Base-by-base conservation (phyloP, 2,888 invertebrate species). In the Galerucella nymphaeae region DNA sequence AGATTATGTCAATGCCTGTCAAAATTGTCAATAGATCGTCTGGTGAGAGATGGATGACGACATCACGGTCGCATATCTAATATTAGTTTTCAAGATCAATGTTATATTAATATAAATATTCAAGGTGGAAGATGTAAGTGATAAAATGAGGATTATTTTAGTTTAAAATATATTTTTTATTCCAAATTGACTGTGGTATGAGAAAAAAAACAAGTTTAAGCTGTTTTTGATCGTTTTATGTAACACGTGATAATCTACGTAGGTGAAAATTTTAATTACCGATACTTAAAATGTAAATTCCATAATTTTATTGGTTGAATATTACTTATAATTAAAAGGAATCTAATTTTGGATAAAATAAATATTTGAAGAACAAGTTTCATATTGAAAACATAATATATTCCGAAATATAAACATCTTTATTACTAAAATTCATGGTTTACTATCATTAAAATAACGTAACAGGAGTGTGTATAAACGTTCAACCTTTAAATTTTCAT, bases 401-500 rank as follows among this genome's bases (percentile, higher is more conserved):
- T 58, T 20, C 14, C 11, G 20, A 58, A 30, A 58, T n/a, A 58
- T 58, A 58, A 58, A 58, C 58, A 58, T 23, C 30, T 58, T 58
- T 58, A 58, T 58, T 58, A 14, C 23, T 58, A 58, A 58, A 23
- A 14, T 58, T 30, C 30, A 23, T 23, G 14, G 3, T 58, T 58
- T 58, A 30, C 30, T 20, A 23, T 14, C 23, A 23, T 58, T 58
- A 58, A 58, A 23, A 6, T 20, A n/a, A 23, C 18, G 48, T 11
- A 53, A 53, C 18, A 18, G n/a, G 23, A 6, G 14, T 58, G 30
- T 23, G 20, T 58, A 23, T 13, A 9, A 57, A 23, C 13, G 3
- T 20, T 20, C n/a, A 58, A 58, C 58, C 58, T 58, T 58, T 23
- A 13, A 30, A 55, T 30, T 53, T 58, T 58, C 58, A 58, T 58